Evolutionary conservation across 2,797 vertebrate species (phyloP).

Genomic region (Aeoliscus strigatus): DNA sequence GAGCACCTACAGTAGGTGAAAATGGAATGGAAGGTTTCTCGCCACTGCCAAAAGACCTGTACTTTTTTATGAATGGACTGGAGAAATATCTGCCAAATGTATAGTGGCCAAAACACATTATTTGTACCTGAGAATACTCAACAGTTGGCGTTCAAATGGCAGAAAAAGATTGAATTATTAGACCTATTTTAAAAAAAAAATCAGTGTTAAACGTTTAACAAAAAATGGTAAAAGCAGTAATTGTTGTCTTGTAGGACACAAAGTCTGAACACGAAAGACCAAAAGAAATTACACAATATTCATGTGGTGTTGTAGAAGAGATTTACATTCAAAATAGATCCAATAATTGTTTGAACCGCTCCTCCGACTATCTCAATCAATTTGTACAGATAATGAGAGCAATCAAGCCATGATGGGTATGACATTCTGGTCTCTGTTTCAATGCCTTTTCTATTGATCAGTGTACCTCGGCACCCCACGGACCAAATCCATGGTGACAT

Average conservation of each 20-base stretch:
- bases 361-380: slow-evolving; percentile 68
- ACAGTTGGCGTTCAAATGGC: slow-evolving; percentile 34
- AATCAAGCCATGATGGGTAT: slow-evolving; percentile 69
- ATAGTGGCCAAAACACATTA: slow-evolving; percentile 58
- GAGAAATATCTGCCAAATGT: slow-evolving; percentile 66
- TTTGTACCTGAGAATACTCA: slow-evolving; percentile 44
- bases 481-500: slow-evolving; percentile 78
- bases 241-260: background rate
- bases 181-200: background rate
- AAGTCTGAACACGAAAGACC: slow-evolving; percentile 4
- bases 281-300: slow-evolving; percentile 30
- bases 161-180: slow-evolving; percentile 10
- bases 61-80: slow-evolving; percentile 67
- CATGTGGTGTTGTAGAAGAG: slow-evolving; percentile 6
- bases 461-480: slow-evolving; percentile 70
- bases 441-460: slow-evolving; percentile 73
- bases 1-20: slow-evolving; percentile 72
- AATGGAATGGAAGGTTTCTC: slow-evolving; percentile 67
- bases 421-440: slow-evolving; percentile 67
- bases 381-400: slow-evolving; percentile 75
- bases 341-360: slow-evolving; percentile 69
- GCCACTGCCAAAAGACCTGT: slow-evolving; percentile 65
- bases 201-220: background rate
- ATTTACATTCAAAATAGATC: slow-evolving; percentile 58
- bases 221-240: background rate